These are phyloP conservation scores for Simalia tracyae DNA, from an alignment of 2,797 vertebrate genomes.

Conservation along the genomic window DNA sequence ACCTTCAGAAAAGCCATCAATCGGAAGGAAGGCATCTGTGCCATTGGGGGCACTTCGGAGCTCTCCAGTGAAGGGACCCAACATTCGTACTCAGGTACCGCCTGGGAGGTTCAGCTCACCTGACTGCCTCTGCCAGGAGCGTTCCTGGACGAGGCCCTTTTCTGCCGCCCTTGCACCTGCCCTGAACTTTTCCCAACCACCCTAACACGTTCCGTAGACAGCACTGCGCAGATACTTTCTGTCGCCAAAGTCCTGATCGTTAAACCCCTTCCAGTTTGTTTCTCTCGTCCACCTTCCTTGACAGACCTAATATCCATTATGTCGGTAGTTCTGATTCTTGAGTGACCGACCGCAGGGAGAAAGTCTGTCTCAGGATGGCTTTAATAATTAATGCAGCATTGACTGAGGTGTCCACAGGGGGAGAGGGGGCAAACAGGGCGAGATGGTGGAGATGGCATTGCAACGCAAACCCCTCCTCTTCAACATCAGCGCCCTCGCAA, in stretches of 20 bases:
- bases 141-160: not conserved
- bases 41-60: conserved; percentile 92
- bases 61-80: conserved; percentile 94
- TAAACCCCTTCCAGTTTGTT: not conserved
- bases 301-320: not conserved
- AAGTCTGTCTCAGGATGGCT: not conserved
- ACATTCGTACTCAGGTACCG: conserved; percentile 91
- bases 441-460: not conserved
- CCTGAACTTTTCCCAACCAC: not conserved
- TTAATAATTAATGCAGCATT: not conserved
- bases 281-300: not conserved
- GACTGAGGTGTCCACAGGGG: not conserved
- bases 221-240: not conserved
- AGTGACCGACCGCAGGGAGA: too few relatives aligned
- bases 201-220: not conserved
- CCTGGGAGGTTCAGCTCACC: not conserved
- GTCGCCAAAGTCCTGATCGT: not conserved
- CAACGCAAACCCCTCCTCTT: not conserved
- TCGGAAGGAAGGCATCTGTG: conserved; percentile 94
- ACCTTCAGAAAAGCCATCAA: conserved; percentile 94
- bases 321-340: not conserved
- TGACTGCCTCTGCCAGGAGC: not conserved
- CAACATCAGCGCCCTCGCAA: not conserved
- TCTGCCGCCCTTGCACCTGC: not conserved
- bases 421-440: not conserved